These are phyloP conservation scores for Halichoerus grypus DNA, from an alignment of 2,113 vertebrate genomes.

Conservation along the genomic window DNA sequence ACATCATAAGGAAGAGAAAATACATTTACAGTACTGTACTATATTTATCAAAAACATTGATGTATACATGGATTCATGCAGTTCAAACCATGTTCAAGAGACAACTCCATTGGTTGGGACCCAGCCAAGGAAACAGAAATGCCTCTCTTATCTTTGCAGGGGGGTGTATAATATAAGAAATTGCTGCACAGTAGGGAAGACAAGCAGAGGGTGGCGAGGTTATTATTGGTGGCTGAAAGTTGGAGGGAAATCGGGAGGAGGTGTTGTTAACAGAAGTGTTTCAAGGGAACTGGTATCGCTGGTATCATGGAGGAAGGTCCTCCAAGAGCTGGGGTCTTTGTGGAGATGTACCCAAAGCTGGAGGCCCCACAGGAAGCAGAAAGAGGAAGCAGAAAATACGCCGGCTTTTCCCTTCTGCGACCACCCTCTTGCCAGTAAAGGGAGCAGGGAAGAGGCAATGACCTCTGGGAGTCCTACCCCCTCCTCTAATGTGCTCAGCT, in stretches of 20 bases:
- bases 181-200: neutral
- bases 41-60: neutral
- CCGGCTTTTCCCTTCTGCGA: no score
- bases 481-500: neutral
- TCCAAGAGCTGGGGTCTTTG: neutral
- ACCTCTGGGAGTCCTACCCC: neutral
- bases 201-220: neutral
- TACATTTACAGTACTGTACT: neutral
- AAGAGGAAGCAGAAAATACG: neutral
- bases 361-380: neutral
- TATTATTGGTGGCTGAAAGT: neutral
- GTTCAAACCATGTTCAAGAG: neutral
- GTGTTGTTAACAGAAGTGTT: neutral
- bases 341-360: neutral
- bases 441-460: neutral
- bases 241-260: neutral
- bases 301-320: neutral
- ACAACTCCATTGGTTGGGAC: neutral
- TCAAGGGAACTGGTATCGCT: neutral
- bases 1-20: neutral
- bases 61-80: no score
- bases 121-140: neutral
- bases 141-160: neutral
- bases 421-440: neutral
- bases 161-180: neutral